Conservation (phyloP, 2,888 invertebrate genomes). For the Tetragonula carbonaria region DNA sequence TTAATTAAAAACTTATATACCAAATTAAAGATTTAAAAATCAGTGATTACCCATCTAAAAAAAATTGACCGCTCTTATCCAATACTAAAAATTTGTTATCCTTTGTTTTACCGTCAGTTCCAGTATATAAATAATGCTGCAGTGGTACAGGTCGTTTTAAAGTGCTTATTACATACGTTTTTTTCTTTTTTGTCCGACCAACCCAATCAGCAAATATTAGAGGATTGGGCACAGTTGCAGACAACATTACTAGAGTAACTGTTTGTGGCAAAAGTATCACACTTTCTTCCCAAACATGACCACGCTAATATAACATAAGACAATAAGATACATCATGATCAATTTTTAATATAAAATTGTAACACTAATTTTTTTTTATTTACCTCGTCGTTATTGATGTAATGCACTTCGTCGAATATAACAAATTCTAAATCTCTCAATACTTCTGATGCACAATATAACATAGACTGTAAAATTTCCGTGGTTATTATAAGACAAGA, state of each 20-base stretch:
- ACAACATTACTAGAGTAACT: conserved; percentile 98
- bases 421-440: conserved; percentile 99
- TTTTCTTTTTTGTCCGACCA: conserved; percentile 93
- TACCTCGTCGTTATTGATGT: conserved; percentile 97
- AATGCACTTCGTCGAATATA: conserved; percentile 99
- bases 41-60: conserved; percentile 75
- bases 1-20: neutral
- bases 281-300: conserved; percentile 99
- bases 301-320: conserved; percentile 86
- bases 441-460: conserved; percentile 97
- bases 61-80: conserved; percentile 91
- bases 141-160: conserved; percentile 97
- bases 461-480: conserved; percentile 98
- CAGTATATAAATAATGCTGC: conserved; percentile 96
- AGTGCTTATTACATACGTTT: conserved; percentile 97
- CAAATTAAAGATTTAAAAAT: neutral
- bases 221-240: conserved; percentile 99
- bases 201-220: conserved; percentile 98
- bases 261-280: conserved; percentile 97
- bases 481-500: conserved; percentile 99
- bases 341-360: neutral
- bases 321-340: conserved; percentile 8
- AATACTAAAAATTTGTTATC: conserved; percentile 92
- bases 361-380: conserved; percentile 60
- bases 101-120: conserved; percentile 90